Base-by-base conservation (phyloP, 2,113 vertebrate genomes). In the Acanthochromis polyacanthus region DNA sequence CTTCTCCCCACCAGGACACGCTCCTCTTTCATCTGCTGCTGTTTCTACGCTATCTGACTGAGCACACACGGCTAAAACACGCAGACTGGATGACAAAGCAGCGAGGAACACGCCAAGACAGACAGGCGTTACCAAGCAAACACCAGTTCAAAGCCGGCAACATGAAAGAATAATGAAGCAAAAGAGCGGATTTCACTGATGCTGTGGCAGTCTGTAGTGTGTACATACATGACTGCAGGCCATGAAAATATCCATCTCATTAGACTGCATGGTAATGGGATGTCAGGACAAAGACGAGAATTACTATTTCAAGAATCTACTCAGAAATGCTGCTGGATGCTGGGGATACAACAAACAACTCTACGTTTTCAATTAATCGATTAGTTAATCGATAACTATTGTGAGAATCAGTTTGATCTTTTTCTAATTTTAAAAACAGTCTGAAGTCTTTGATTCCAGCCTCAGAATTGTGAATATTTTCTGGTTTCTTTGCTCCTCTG, bases 21-120 rank as follows among this genome's bases (percentile, higher is more conserved):
- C 76, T 73, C 50, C 73, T 10, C 81, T 75, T 64, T 77, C 61
- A 65, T 73, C 58, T 57, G 11, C 60, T 48, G 59, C 70, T 81
- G 74, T 65, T 77, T 83, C 68, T 45, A 55, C 72, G 53, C 55
- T 71, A 48, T 78, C 72, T 62, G 83, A 82, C 81, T 73, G 57
- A 58, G 71, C 73, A 80, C 80, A 89, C 70, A 82, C 15, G 50
- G 48, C 36, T 64, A 59, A 86, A 72, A 78, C 70, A 76, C 64
- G 73, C 67, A 71, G 59, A 59, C 56, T 50, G 79, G 78, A 68
- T 88, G 84, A 87, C 88, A 84, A 83, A 86, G 82, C 82, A 66
- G 68, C 78, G 28, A 70, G 28, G 25, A 66, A 57, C 57, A 65
- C 14, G 14, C 46, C 40, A 22, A 43, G 55, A 59, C 58, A 30